These are phyloP conservation scores for Scolopax rusticola DNA, from an alignment of 2,797 vertebrate genomes.

Conservation along the genomic window DNA sequence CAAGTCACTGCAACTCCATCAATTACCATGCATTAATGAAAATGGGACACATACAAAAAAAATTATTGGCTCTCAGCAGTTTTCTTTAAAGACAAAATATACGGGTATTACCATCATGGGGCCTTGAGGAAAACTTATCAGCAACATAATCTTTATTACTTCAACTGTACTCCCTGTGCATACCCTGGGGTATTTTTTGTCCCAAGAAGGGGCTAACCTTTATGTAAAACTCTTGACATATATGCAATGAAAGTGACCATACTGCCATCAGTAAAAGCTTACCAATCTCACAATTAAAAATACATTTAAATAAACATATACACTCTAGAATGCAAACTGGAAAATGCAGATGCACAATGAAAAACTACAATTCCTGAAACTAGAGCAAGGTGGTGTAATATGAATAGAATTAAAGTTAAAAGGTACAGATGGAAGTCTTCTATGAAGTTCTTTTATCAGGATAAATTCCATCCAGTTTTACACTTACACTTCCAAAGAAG, in stretches of 20 bases:
- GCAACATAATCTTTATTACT: constrained; percentile 80
- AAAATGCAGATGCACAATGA: not conserved
- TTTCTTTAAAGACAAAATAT: constrained; percentile 85
- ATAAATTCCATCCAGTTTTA: constrained; percentile 32
- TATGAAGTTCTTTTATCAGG: not conserved
- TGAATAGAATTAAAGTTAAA: not conserved
- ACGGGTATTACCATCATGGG: constrained; percentile 79
- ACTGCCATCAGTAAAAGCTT: constrained; percentile 14
- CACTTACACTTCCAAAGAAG: not conserved
- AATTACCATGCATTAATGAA: constrained; percentile 87
- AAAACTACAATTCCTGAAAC: not conserved
- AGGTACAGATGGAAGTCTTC: not conserved
- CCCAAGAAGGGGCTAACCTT: constrained; percentile 55
- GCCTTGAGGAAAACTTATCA: constrained; percentile 77
- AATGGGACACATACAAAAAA: constrained; percentile 84
- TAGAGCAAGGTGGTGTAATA: constrained; percentile 8
- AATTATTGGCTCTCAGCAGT: constrained; percentile 85
- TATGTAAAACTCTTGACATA: constrained; percentile 47
- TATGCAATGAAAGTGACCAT: not conserved
- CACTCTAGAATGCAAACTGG: not conserved
- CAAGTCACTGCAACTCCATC: constrained; percentile 86
- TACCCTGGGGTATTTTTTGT: constrained; percentile 66
- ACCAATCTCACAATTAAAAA: constrained; percentile 48
- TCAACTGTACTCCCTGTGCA: constrained; percentile 62
- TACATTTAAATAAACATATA: not conserved